A percentile compares a stretch with the other conserved stretches of the same genome.
These are phyloP conservation scores for Babyrousa celebensis DNA, from an alignment of 2,797 vertebrate species.

Conservation along the genomic window DNA sequence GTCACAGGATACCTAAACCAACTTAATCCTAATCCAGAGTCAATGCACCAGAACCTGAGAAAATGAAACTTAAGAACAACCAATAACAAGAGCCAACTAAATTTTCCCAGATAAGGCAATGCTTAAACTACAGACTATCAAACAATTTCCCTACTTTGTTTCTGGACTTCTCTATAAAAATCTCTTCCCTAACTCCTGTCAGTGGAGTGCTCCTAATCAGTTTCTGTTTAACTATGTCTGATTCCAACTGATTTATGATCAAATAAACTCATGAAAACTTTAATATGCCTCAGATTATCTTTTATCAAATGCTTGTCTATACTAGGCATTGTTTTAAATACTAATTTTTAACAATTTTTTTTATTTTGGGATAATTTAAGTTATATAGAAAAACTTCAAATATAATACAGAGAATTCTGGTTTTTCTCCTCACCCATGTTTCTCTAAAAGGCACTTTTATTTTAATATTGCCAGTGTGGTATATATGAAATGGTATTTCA, in stretches of 20 bases:
- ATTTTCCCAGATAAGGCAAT: background rate
- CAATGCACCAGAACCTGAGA: background rate
- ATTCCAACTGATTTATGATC: background rate
- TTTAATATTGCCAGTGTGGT: background rate
- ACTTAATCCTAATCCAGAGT: background rate
- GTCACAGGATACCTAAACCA: background rate
- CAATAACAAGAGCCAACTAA: background rate
- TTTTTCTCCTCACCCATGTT: background rate
- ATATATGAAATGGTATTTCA: background rate
- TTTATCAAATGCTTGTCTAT: background rate
- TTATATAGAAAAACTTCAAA: constrained; percentile 24
- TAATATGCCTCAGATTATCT: background rate
- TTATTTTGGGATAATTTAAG: background rate
- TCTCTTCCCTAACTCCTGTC: background rate
- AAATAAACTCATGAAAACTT: background rate
- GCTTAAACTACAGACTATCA: background rate
- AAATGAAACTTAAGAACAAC: background rate
- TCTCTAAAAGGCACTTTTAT: background rate
- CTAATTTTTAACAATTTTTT: background rate
- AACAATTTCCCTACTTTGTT: background rate
- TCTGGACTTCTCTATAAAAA: background rate
- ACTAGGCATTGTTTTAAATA: background rate
- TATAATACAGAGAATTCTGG: background rate
- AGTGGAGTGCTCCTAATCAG: background rate
- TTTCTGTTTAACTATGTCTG: background rate